Base-by-base conservation (phyloP, 2,113 vertebrate genomes). In the Protomyctophum bolini region DNA sequence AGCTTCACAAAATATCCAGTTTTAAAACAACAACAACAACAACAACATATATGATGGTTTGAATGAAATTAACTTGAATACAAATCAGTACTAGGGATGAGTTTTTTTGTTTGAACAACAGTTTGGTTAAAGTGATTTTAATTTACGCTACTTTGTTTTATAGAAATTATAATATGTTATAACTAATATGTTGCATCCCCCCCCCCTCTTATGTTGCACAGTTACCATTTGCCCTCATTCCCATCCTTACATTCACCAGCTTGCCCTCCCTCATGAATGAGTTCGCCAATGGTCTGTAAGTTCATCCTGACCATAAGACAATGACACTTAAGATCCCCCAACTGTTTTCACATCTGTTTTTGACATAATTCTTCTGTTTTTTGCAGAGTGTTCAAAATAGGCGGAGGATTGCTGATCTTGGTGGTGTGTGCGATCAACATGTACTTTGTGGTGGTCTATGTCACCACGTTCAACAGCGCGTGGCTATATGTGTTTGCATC, bases 171-270 rank as follows among this genome's bases (percentile, higher is more conserved):
- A 50, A 6, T 50, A 8, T 10, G 10, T 50, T 21, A 41, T 28
- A 68, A 41, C 33, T 41, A 41, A 21, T 55, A 41, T 65, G 10
- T 48, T 4, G 21, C 10, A 48, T 58, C 1, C 62, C 58, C 52
- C 6, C 41, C 48, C 8, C 47, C 61, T 58, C 50, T 63, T 28
- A 10, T 51, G 58, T 15, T 11, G 46, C 67, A 33, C 90, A 98
- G 95, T 87, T 98, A 46, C 96, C 96, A 0, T 97, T 97, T 4
- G 96, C 96, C 10, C 87, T 97, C 75, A 95, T 98, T 77, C 95
- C 96, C 0, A 91, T 98, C 68, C 93, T 98, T 65, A 97, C 95
- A 0, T 96, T 98, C 80, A 97, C 96, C 51, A 98, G 96, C 82
- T 80, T 96, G 58, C 92, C 92, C 2, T 89, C 93, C 0, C 84